phyloP scores from a whole-genome alignment of 2,113 vertebrate genomes.

The Brachyhypopomus occidentalis region DNA sequence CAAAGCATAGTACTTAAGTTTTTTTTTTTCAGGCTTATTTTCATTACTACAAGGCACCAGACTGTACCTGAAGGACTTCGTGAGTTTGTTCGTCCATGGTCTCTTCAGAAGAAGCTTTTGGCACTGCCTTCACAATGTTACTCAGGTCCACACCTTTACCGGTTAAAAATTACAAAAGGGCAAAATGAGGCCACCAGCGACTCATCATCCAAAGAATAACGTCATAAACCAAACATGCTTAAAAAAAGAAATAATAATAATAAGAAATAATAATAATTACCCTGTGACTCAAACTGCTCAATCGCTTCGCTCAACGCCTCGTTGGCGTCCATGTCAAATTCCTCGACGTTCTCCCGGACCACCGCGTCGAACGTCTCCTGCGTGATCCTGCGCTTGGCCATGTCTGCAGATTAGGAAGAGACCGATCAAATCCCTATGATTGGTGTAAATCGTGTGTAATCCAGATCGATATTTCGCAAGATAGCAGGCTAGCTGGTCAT shows the following conservation, averaged over 20 bases:
- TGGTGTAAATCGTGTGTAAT: not conserved
- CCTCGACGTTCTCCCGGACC: conserved; percentile 87
- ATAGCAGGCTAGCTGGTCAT: not conserved
- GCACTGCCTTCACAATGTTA: conserved; percentile 84
- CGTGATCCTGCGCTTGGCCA: conserved; percentile 83
- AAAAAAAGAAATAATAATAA: not conserved
- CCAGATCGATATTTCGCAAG: not conserved
- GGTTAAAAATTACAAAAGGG: not conserved
- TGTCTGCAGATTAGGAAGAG: conserved; percentile 53
- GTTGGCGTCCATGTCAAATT: conserved; percentile 87
- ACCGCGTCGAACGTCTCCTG: conserved; percentile 93
- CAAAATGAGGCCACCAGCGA: not conserved
- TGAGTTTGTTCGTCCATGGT: conserved; percentile 75
- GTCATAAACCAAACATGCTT: not conserved
- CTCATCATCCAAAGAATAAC: not conserved
- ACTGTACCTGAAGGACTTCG: conserved; percentile 80
- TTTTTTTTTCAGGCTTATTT: not conserved
- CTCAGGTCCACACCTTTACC: conserved; percentile 87
- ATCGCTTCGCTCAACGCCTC: conserved; percentile 88
- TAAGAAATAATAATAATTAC: conserved; percentile 61
- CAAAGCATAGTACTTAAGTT: not conserved
- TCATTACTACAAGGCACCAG: not conserved
- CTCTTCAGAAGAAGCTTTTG: conserved; percentile 58
- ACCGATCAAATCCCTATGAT: not conserved
- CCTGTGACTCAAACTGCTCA: conserved; percentile 93